Evolutionary conservation across 2,113 vertebrate genomes (phyloP).

Genomic region (Brachyhypopomus gauderio): DNA sequence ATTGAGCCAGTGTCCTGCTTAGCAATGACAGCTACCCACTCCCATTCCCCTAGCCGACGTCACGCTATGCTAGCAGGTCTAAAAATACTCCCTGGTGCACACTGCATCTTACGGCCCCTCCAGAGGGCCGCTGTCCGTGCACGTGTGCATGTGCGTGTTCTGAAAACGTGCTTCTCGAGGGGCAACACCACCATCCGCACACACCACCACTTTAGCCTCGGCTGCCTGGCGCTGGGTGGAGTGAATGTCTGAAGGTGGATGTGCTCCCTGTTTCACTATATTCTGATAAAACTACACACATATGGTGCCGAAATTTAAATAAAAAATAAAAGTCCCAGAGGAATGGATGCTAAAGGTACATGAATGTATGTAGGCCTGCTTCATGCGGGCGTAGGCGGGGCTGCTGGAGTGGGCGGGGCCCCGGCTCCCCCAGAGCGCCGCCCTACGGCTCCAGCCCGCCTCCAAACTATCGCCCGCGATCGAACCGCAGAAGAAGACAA

Average conservation of each 20-base stretch:
- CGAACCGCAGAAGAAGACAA: slow-evolving; percentile 74
- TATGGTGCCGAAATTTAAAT: background rate
- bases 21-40: slow-evolving; percentile 37
- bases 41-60: slow-evolving; percentile 19
- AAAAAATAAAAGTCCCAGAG: no score
- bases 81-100: slow-evolving; percentile 40
- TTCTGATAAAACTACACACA: background rate
- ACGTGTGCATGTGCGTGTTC: slow-evolving; percentile 4
- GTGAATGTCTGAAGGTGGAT: slow-evolving; percentile 15
- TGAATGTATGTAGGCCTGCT: background rate
- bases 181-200: slow-evolving; percentile 9
- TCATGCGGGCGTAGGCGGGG: background rate
- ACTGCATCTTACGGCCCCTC: slow-evolving; percentile 31
- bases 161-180: background rate
- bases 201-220: slow-evolving; percentile 39
- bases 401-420: no score
- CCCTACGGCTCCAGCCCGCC: slow-evolving; percentile 72
- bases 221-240: slow-evolving; percentile 1
- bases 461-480: slow-evolving; percentile 84
- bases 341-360: no score
- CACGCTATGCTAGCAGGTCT: slow-evolving; percentile 24
- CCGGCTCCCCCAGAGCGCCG: no score
- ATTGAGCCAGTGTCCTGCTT: slow-evolving; percentile 44
- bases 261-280: slow-evolving; percentile 15
- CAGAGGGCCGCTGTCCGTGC: slow-evolving; percentile 13